Base-by-base conservation (phyloP, 2,797 vertebrate genomes). In the Liparis tanakae region DNA sequence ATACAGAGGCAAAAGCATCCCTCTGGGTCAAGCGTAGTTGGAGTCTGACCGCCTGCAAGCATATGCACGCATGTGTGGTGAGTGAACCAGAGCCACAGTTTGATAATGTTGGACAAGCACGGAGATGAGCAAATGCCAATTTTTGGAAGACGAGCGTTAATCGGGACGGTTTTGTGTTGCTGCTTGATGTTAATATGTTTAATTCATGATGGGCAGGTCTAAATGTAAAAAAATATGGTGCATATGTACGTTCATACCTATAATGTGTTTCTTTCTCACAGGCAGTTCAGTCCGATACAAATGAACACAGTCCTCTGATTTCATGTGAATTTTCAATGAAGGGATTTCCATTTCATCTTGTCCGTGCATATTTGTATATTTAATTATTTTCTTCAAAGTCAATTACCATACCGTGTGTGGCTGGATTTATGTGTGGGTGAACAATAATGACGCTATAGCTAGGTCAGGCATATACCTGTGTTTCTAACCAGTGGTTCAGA, bases 11-110 rank as follows among this genome's bases (percentile, higher is more conserved):
- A 44, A 70, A 58, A 80, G 79, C 73, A 67, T 79, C 87, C 71
- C 84, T 59, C 76, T 80, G 84, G 78, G 80, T 82, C 69, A 62
- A 55, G 76, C 13, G 17, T 78, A 73, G 78, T 81, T 71, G 83
- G 74, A 86, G 76, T 84, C 78, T 77, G 74, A 81, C 62, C 9
- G 60, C 63, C 71, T 78, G 74, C 61, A 70, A 68, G 77, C 78
- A 43, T 73, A 80, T 77, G 85, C 85, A 81, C 65, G 72, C 78
- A 67, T 78, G 85, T 85, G 85, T 81, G 85, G 84, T 88, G 86
- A 90, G 88, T 88, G 85, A 75, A 67, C 22, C 6, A 57, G 48
- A 74, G 64, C 64, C 61, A 20, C 14, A 3, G 59, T 76, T 67
- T 80, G 20, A 60, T 74, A 22, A 64, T 58, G 67, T 37, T 1